Evolutionary conservation across 2,888 invertebrate genomes (phyloP).

Genomic region (Mycalesis mineus): DNA sequence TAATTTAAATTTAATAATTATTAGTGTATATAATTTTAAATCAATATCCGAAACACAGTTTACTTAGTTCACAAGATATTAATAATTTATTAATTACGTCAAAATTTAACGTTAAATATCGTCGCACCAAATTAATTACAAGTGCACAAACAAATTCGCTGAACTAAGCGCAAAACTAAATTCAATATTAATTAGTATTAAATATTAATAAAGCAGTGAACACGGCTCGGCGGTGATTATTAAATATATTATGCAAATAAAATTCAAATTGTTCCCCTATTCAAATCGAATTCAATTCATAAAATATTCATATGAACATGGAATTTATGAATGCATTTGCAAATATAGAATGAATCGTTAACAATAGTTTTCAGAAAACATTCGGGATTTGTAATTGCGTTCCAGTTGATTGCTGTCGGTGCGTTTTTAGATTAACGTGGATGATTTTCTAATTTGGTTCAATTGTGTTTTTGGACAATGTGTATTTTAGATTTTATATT

Average conservation of each 20-base stretch:
- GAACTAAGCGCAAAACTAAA: constrained; percentile 14
- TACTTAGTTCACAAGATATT: neutral
- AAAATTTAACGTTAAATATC: neutral
- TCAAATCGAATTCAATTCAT: constrained; percentile 23
- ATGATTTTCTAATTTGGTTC: neutral
- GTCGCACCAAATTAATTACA: neutral
- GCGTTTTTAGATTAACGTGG: neutral
- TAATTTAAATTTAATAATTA: too few species aligned
- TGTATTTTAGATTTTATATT: too few species aligned
- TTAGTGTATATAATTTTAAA: neutral
- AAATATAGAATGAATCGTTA: constrained; percentile 15
- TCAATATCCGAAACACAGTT: neutral
- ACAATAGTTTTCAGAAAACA: constrained; percentile 13
- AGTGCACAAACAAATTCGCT: constrained; percentile 4
- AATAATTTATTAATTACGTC: neutral
- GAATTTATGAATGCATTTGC: constrained; percentile 19
- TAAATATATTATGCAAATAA: constrained; percentile 27
- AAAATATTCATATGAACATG: constrained; percentile 21
- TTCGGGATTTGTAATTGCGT: constrained; percentile 7
- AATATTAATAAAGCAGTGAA: constrained; percentile 19
- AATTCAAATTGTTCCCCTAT: constrained; percentile 30
- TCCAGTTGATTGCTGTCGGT: neutral
- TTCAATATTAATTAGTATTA: constrained; percentile 21
- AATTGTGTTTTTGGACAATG: too few species aligned
- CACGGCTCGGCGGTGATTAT: constrained; percentile 13